Evolutionary conservation across 2,888 invertebrate species (phyloP), one percentile per base, ranked within the genome.

Genomic region (Troides helena): DNA sequence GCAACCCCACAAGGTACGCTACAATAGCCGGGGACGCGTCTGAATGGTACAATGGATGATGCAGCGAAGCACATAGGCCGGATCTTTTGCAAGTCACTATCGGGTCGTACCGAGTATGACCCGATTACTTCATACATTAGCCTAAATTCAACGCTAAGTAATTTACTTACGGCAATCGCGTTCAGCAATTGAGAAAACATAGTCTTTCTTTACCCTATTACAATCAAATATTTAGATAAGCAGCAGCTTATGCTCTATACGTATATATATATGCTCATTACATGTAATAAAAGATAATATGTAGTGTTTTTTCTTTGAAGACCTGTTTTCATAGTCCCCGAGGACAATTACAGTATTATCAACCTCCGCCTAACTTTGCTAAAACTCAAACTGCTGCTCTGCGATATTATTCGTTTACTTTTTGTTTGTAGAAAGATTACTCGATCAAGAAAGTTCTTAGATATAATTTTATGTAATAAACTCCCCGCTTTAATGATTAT

Each of bases 1-100:
- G 74, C 59, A 62, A 57, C 59, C 59, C 50, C 59, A 68, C n/a
- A 17, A 25, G 67, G 61, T 66, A 57, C 61, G 71, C 78, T 76
- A 78, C 78, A 73, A 76, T 72, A 68, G 65, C 71, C 71, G 69
- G 69, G 71, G 75, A 61, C 69, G 75, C 73, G 78, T 76, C 75
- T 70, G 78, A 77, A 74, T 75, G 75, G 77, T 77, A 83, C 82
- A 82, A 85, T 83, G 74, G 79, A 67, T 73, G 72, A 76, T 78
- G 81, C 74, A 70, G 25, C 59, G 56, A 65, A 65, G 21, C 67
- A 67, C 70, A 76, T 74, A 75, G 74, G 75, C 80, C 88, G 89
- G 88, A 90, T 87, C 88, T 91, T 83, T 87, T 85, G 90, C 86
- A 89, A 90, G 82, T 74, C 72, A 75, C 76, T 63, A 70, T 70